Evolutionary conservation across 2,113 vertebrate genomes (phyloP).

Genomic region (Phalacrocorax pelagicus): DNA sequence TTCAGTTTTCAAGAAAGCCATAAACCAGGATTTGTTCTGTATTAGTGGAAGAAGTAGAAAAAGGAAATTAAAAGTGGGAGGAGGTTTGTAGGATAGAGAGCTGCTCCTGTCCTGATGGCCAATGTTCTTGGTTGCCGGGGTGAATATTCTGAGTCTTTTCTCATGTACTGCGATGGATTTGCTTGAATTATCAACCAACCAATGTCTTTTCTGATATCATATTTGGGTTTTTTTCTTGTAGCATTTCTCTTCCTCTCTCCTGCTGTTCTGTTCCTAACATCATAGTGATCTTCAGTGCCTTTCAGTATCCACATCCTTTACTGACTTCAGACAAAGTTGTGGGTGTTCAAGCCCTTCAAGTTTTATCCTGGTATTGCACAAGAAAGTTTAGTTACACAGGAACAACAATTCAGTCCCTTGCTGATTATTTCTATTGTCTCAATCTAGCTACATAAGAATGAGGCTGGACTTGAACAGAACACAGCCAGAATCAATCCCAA

Average conservation of each 20-base stretch:
- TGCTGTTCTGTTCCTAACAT: not conserved
- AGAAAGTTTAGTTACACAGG: not conserved
- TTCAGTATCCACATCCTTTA: not conserved
- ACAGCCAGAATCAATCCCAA: conserved; percentile 27
- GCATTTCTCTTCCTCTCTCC: not conserved
- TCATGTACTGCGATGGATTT: not conserved
- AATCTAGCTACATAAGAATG: not conserved
- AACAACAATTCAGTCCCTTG: conserved; percentile 6
- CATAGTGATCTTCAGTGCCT: not conserved
- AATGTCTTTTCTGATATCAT: not conserved
- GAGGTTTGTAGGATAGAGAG: not conserved
- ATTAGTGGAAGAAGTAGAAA: not conserved
- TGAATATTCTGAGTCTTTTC: not conserved
- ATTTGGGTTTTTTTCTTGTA: not conserved
- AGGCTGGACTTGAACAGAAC: not conserved
- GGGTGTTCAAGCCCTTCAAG: not conserved
- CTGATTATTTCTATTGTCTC: conserved; percentile 32
- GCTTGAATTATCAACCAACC: not conserved
- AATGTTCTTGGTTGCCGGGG: not conserved
- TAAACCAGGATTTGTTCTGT: not conserved
- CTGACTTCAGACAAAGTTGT: not conserved
- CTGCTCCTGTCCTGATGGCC: not conserved
- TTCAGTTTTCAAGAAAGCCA: not conserved
- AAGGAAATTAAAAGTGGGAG: conserved; percentile 4
- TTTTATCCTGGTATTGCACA: not conserved